Conservation (phyloP, 2,888 invertebrate genomes). For the Mechanitis messenoides region DNA sequence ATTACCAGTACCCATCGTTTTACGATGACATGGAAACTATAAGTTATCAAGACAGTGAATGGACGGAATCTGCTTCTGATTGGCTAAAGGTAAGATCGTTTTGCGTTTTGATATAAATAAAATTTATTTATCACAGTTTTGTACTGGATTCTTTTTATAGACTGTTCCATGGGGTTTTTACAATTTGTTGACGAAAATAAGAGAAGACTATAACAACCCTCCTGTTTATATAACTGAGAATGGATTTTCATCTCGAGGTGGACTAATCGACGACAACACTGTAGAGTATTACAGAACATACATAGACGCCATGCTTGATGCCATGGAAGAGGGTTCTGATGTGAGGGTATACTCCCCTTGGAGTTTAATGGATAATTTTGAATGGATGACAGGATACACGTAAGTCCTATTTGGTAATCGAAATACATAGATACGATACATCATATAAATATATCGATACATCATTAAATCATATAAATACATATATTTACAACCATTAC, state of each 20-base stretch:
- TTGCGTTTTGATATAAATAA: background rate
- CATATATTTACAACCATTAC: constrained; percentile 17
- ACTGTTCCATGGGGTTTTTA: constrained; percentile 75
- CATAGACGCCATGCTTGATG: constrained; percentile 51
- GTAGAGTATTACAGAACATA: constrained; percentile 52
- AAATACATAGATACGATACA: background rate
- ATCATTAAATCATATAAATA: background rate
- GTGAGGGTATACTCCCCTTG: constrained; percentile 72
- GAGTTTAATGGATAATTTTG: constrained; percentile 79
- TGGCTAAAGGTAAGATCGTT: constrained; percentile 28
- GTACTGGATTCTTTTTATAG: constrained; percentile 37
- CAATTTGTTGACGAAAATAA: constrained; percentile 68
- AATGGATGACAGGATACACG: constrained; percentile 75
- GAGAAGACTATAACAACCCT: constrained; percentile 66
- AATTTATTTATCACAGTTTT: background rate
- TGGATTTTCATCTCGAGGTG: constrained; percentile 49
- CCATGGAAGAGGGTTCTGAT: constrained; percentile 55
- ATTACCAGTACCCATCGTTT: constrained; percentile 29
- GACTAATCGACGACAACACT: constrained; percentile 55
- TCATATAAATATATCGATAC: no score
- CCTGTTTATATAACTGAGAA: constrained; percentile 76
- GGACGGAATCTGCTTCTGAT: constrained; percentile 31
- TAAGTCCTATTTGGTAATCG: constrained; percentile 40
- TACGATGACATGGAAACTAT: constrained; percentile 30
- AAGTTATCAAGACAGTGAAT: constrained; percentile 29